phyloP scores from a whole-genome alignment of 2,888 invertebrate species.

The Scaptomyza flava region DNA sequence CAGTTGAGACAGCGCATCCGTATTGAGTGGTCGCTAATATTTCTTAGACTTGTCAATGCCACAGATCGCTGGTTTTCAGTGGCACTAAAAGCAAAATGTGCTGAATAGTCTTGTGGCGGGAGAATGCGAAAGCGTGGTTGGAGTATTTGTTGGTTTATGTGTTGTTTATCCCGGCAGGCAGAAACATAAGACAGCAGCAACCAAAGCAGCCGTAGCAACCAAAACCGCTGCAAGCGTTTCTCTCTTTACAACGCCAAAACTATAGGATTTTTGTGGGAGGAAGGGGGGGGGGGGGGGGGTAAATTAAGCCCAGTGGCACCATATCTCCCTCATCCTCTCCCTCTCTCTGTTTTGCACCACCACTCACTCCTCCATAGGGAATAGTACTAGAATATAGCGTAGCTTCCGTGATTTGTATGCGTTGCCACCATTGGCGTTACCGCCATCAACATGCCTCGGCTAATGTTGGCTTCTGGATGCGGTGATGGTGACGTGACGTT shows the following conservation, averaged over 20 bases:
- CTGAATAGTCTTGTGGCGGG: slow-evolving; percentile 19
- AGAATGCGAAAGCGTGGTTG: background rate
- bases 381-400: slow-evolving; percentile 2
- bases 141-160: slow-evolving; percentile 47
- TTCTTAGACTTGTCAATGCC: slow-evolving; percentile 35
- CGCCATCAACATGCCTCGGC: slow-evolving; percentile 63
- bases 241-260: slow-evolving; percentile 69
- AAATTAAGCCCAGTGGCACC: slow-evolving; percentile 45
- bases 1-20: background rate
- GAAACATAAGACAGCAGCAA: slow-evolving; percentile 22
- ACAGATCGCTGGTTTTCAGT: slow-evolving; percentile 55
- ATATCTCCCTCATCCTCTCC: background rate
- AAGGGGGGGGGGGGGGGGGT: slow-evolving; percentile 21
- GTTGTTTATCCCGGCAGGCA: slow-evolving; percentile 39
- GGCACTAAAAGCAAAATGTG: slow-evolving; percentile 49
- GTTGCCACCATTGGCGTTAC: slow-evolving; percentile 50
- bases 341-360: background rate
- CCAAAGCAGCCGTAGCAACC: slow-evolving; percentile 22
- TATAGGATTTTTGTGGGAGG: slow-evolving; percentile 53
- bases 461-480: slow-evolving; percentile 42
- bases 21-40: slow-evolving; percentile 9
- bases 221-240: slow-evolving; percentile 53
- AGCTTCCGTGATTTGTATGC: slow-evolving; percentile 70
- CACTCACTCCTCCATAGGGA: slow-evolving; percentile 6
- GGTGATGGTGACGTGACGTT: slow-evolving; percentile 11